Evolutionary conservation across 2,113 vertebrate species (phyloP).

Genomic region (Amia ocellicauda): DNA sequence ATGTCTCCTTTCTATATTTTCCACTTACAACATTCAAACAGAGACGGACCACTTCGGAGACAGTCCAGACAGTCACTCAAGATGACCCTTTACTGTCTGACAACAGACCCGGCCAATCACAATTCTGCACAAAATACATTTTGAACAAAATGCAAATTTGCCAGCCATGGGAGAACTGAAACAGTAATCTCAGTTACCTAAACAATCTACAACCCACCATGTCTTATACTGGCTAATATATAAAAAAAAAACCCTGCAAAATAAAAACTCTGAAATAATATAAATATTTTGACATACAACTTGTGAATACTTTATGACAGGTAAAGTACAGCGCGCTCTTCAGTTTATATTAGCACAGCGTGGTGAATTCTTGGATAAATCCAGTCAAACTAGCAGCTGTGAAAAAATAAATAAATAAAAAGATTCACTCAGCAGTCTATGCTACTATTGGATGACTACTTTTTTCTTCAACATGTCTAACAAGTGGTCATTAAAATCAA

Average conservation of each 20-base stretch:
- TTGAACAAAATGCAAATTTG: no score
- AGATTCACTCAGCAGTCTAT: no score
- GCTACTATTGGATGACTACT: no score
- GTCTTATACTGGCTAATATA: neutral
- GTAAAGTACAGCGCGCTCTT: neutral
- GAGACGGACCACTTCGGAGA: neutral
- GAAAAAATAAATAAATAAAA: no score
- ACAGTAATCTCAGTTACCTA: neutral
- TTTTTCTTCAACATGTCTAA: neutral
- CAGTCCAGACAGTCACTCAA: constrained; percentile 4
- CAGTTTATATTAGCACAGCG: neutral
- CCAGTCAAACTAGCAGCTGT: no score
- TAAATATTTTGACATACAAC: neutral
- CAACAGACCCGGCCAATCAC: neutral
- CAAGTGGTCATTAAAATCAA: constrained; percentile 21
- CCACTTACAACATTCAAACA: neutral
- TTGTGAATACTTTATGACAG: neutral
- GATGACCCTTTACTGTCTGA: neutral
- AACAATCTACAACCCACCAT: neutral
- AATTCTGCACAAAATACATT: neutral
- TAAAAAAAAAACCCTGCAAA: no score
- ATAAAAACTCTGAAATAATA: no score
- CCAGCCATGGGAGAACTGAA: no score
- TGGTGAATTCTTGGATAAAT: no score
- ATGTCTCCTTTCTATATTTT: neutral